phyloP scores from a whole-genome alignment of 2,113 vertebrate species.

The Setophaga kirtlandii region DNA sequence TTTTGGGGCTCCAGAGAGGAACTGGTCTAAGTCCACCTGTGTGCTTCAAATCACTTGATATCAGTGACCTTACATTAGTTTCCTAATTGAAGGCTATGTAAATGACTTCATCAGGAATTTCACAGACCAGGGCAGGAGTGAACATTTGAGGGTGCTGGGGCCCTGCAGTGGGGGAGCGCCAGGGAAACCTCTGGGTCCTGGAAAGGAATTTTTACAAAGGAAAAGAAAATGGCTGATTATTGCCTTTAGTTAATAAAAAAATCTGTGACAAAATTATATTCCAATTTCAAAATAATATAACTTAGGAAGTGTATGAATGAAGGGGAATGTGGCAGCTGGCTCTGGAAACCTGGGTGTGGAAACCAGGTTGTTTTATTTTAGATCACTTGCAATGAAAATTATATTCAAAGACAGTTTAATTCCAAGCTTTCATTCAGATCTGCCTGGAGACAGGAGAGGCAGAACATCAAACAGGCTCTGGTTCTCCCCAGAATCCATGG shows the following conservation, averaged over 20 bases:
- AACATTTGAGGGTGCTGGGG: background rate
- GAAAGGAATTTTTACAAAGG: background rate
- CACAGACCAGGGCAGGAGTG: background rate
- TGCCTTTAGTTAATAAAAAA: background rate
- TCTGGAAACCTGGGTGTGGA: background rate
- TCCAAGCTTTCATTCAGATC: constrained; percentile 53
- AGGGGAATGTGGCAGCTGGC: background rate
- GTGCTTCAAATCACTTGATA: background rate
- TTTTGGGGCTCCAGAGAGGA: background rate
- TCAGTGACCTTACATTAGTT: background rate
- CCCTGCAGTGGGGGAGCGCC: background rate
- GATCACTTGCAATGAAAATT: constrained; percentile 19
- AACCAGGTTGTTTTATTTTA: constrained; percentile 6
- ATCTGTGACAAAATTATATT: background rate
- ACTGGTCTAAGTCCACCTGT: background rate
- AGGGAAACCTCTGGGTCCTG: background rate
- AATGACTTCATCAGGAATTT: background rate
- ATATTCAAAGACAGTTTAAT: background rate
- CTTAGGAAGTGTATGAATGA: background rate
- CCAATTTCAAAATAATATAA: background rate
- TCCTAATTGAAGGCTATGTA: background rate
- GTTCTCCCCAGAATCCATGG: constrained; percentile 39
- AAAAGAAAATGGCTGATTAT: background rate
- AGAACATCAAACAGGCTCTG: constrained; percentile 61
- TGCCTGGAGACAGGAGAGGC: constrained; percentile 64